These are phyloP conservation scores for Nesogale talazaci DNA, from an alignment of 2,113 vertebrate genomes.

Conservation along the genomic window DNA sequence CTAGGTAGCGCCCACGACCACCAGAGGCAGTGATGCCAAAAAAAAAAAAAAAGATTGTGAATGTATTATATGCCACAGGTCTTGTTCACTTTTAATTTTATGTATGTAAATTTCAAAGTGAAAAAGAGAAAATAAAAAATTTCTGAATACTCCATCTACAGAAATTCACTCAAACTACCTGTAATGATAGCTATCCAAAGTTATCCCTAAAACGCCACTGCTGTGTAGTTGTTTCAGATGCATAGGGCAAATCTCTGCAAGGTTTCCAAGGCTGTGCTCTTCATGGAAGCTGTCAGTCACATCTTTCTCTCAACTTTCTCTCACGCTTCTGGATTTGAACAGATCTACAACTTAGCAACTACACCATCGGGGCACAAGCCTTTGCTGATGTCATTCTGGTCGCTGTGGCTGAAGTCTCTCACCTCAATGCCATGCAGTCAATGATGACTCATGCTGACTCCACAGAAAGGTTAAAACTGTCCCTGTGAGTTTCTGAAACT, in stretches of 20 bases:
- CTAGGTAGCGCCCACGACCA: too few species aligned
- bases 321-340: too few species aligned
- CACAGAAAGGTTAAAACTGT: too few species aligned
- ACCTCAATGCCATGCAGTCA: too few species aligned
- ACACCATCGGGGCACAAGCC: too few species aligned
- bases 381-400: not conserved
- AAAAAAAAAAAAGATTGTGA: too few species aligned
- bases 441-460: too few species aligned
- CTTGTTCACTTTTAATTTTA: not conserved
- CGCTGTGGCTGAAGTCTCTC: not conserved
- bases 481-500: too few species aligned
- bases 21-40: too few species aligned
- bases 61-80: not conserved
- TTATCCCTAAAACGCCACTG: not conserved
- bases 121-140: not conserved
- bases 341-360: too few species aligned
- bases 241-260: not conserved
- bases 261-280: not conserved
- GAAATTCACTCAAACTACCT: conserved; percentile 27
- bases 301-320: too few species aligned
- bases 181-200: not conserved
- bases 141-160: not conserved
- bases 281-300: not conserved
- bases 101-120: not conserved
- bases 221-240: not conserved